These are phyloP conservation scores for Meleagris gallopavo DNA, from an alignment of 2,113 vertebrate genomes.

Conservation along the genomic window DNA sequence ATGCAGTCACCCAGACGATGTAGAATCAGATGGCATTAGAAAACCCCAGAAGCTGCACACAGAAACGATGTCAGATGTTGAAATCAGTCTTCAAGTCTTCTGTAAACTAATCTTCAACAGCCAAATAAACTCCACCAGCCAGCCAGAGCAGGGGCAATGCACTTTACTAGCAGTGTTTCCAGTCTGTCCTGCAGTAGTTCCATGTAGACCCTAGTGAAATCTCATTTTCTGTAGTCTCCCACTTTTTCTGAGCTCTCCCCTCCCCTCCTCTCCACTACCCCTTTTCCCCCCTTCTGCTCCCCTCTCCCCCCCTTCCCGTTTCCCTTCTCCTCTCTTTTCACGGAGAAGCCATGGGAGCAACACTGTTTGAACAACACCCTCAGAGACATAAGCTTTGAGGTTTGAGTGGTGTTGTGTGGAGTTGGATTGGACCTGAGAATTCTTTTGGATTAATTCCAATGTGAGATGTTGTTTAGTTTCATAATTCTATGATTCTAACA, in stretches of 20 bases:
- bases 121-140: not conserved
- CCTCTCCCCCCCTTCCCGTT: too few relatives aligned
- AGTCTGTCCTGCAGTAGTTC: not conserved
- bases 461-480: not conserved
- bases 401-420: not conserved
- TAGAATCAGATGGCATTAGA: not conserved
- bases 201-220: not conserved
- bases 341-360: not conserved
- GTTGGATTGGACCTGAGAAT: not conserved
- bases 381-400: not conserved
- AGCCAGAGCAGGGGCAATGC: not conserved
- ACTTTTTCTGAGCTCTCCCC: not conserved
- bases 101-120: not conserved
- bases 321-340: not conserved
- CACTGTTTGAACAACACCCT: not conserved
- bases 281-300: too few relatives aligned
- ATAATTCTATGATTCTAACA: not conserved
- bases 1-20: not conserved
- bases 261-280: too few relatives aligned
- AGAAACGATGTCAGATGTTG: not conserved
- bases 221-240: not conserved
- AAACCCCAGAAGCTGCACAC: not conserved
- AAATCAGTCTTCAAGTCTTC: not conserved
- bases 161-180: not conserved
- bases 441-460: not conserved